Base-by-base conservation (phyloP, 2,888 invertebrate genomes). In the Caenorhabditis sp. region DNA sequence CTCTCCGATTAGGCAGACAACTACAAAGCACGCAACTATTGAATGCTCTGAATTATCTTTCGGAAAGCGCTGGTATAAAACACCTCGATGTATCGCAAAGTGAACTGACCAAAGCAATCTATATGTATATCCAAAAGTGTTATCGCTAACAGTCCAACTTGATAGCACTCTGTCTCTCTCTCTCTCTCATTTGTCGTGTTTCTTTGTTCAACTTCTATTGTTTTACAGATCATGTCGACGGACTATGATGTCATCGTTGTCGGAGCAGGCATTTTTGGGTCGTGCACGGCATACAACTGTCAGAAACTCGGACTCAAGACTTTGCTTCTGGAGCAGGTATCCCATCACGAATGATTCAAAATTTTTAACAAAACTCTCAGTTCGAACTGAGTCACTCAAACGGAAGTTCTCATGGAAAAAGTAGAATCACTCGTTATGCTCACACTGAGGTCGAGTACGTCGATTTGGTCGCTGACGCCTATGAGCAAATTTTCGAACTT, bases 341-440 rank as follows among this genome's bases (percentile, higher is more conserved):
- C n/a, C n/a, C n/a, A n/a, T n/a, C n/a, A n/a, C n/a, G n/a, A n/a
- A n/a, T n/a, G n/a, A n/a, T n/a, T n/a, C n/a, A n/a, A n/a, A n/a
- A n/a, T n/a, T n/a, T n/a, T n/a, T n/a, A n/a, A n/a, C n/a, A n/a
- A n/a, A n/a, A n/a, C n/a, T n/a, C 80, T 52, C 66, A 86, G 86
- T 86, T 81, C 46, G 20, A 71, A 37, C 58, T 79, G 7, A 81
- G 83, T 17, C 87, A 87, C 63, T 45, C n/a, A 5, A 75, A 81
- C n/a, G 88, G 88, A 22, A 84, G 85, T 53, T 88, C 87, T 8
- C 88, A 88, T 52, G 88, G 88, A 30, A 82, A 78, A 9, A 86
- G 85, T 17, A 58, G 88, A 22, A 88, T 88, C 63, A 88, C 85
- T 45, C 84, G 87, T n/a, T 83, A 83, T 46, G 86, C 85, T 7